Evolutionary conservation across 2,888 invertebrate genomes (phyloP), one percentile per base, ranked within the genome.

Genomic region (Apodemia mormo): DNA sequence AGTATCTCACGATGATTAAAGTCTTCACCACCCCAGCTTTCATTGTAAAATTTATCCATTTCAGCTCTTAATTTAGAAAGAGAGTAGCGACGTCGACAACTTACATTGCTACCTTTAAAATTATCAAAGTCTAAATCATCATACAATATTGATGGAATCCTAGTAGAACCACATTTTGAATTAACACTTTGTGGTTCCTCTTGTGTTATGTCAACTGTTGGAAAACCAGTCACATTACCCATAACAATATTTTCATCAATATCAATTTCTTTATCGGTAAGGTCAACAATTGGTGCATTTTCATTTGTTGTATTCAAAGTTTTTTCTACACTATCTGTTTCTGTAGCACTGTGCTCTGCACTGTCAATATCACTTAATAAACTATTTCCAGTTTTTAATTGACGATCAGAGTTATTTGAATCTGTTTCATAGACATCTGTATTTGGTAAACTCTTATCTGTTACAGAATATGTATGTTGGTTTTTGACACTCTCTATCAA

Each of bases 11-110:
- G 81, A 54, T 96, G 85, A 76, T 94, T 94, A 75, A 95, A 95
- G 73, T 94, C 87, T 83, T 95, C 95, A 67, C 95, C 95, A 0
- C 94, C 94, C 94, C 95, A 95, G 75, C 95, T 94, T 74, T 94
- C 92, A 80, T 95, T 94, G 79, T 96, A 96, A 85, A 95, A 96
- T 71, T 93, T 93, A 71, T 94, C 92, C 94, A 96, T 94, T 78
- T 95, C 94, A 1, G 84, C 89, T 61, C 90, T 85, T 67, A 93
- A 84, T 72, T 88, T 86, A 73, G 86, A 84, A 73, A 89, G 79
- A 73, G 92, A 93, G 79, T 90, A 93, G 65, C 81, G 79, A 66
- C 86, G 79, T 74, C 81, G 82, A 72, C 83, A 90, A 71, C 84
- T 86, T 56, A 85, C 80, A 70, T 83, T 88, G 45, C 85, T 90